Evolutionary conservation across 2,888 invertebrate genomes (phyloP).

Genomic region (Anthophora plumipes): DNA sequence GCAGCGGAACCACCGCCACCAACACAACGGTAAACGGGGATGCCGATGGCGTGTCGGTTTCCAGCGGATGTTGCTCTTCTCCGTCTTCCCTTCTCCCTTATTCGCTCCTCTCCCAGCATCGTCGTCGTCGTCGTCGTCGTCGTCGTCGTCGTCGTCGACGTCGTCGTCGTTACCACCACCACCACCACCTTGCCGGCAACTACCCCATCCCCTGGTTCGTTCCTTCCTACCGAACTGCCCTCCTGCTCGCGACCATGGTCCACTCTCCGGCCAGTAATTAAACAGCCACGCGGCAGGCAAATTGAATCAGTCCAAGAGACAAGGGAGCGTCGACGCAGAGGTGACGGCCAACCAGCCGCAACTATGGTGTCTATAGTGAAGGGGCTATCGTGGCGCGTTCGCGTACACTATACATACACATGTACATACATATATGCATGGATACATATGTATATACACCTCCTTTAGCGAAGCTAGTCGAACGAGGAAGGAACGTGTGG

Average conservation of each 20-base stretch:
- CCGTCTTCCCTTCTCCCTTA: slow-evolving; percentile 55
- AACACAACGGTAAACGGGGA: slow-evolving; percentile 64
- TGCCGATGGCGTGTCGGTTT: slow-evolving; percentile 61
- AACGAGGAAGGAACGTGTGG: slow-evolving; percentile 62
- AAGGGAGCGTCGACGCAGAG: slow-evolving; percentile 84
- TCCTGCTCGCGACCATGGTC: slow-evolving; percentile 74
- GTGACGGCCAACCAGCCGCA: slow-evolving; percentile 84
- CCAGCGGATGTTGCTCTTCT: slow-evolving; percentile 63
- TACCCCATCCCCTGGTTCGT: slow-evolving; percentile 14
- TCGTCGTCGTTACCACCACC: too few relatives aligned
- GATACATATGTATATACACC: too few relatives aligned
- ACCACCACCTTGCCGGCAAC: too few relatives aligned
- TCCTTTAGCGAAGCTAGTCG: slow-evolving; percentile 49
- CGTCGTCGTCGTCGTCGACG: too few relatives aligned
- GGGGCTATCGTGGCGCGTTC: slow-evolving; percentile 70
- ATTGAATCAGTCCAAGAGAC: slow-evolving; percentile 85
- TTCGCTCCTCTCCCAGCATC: neutral
- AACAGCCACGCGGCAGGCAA: slow-evolving; percentile 84
- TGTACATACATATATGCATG: too few relatives aligned
- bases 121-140: too few relatives aligned
- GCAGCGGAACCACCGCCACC: slow-evolving; percentile 68
- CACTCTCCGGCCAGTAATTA: slow-evolving; percentile 84
- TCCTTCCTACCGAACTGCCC: slow-evolving; percentile 49
- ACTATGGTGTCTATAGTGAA: slow-evolving; percentile 81
- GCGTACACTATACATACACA: slow-evolving; percentile 29